A percentile compares a stretch with the other conserved stretches of the same genome.
phyloP scores from a whole-genome alignment of 2,113 vertebrate genomes.

The Lepisosteus osseus region DNA sequence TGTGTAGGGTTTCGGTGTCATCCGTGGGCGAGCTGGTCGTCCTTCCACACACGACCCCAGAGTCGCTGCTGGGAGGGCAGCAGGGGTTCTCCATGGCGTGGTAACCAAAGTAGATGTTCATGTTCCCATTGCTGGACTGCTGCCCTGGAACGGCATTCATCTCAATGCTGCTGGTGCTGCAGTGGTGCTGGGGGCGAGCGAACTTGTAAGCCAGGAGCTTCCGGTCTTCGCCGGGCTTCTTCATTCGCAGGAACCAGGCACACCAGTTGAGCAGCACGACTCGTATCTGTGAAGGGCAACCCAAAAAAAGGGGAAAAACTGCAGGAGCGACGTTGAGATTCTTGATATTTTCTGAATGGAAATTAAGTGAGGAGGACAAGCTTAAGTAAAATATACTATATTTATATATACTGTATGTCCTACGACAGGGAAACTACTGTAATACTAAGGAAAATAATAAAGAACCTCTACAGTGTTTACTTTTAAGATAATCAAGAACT shows the following conservation, averaged over 20 bases:
- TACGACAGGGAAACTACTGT: no score
- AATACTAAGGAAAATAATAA: no score
- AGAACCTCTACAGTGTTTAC: no score
- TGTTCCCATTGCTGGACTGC: constrained; percentile 69
- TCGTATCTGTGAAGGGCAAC: constrained; percentile 53
- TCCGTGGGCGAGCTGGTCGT: constrained; percentile 47
- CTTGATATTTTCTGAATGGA: no score
- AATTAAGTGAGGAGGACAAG: no score
- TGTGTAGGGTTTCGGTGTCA: constrained; percentile 51
- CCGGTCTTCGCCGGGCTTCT: constrained; percentile 75
- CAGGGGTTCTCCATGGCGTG: constrained; percentile 62
- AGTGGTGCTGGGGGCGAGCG: constrained; percentile 57
- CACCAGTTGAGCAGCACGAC: constrained; percentile 83
- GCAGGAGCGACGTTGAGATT: no score
- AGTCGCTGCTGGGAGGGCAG: constrained; percentile 66
- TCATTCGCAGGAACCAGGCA: constrained; percentile 87
- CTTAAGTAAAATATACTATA: no score
- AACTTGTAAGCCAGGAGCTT: constrained; percentile 67
- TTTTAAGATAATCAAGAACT: no score
- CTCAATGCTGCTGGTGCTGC: constrained; percentile 69
- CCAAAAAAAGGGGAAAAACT: neutral
- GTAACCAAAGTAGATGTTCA: constrained; percentile 70
- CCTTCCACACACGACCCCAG: constrained; percentile 50
- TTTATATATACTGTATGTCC: no score
- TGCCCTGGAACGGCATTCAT: constrained; percentile 68